Evolutionary conservation across 1,140 invertebrate genomes (phyloP), one percentile per base, ranked within the genome.

Genomic region (Zaprionus nigranus): DNA sequence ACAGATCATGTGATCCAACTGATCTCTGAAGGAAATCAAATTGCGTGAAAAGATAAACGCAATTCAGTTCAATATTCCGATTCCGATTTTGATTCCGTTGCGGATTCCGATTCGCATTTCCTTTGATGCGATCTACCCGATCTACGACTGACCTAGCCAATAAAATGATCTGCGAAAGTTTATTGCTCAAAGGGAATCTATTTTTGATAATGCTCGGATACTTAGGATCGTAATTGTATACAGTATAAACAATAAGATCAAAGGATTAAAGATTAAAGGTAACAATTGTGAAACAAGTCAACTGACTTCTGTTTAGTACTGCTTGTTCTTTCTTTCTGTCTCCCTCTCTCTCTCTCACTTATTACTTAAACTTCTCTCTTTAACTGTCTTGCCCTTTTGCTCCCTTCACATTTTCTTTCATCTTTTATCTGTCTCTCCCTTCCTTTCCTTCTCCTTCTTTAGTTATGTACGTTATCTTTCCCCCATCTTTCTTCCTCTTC

Each of bases 1-100:
- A 59, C 69, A 72, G 62, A 65, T 65, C 69, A 65, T 65, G 30
- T 30, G 24, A 58, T 72, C 56, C 40, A 58, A 65, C 28, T 72
- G 61, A 72, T 71, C 53, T 58, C 61, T 22, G 38, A 62, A 63
- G 30, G 22, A 36, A 61, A 63, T 20, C 34, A 28, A 66, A 64
- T 54, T 64, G 62, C 53, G 51, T 58, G 36, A 54, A 68, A 51
- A 59, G 38, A 51, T 36, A 38, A 38, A 38, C 30, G 6, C 30
- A 36, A 38, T 24, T 17, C 58, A 53, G 40, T 46, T 62, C 59
- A 28, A 62, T 34, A 34, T n/a, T n/a, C n/a, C n/a, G n/a, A 9
- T 36, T 36, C 13, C 30, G 61, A 13, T 28, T 22, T 7, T 15
- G 61, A 13, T 28, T 11, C 17, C 28, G 13, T 5, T 53, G 3